Evolutionary conservation across 2,888 invertebrate genomes (phyloP).

Genomic region (Stenurella melanura): DNA sequence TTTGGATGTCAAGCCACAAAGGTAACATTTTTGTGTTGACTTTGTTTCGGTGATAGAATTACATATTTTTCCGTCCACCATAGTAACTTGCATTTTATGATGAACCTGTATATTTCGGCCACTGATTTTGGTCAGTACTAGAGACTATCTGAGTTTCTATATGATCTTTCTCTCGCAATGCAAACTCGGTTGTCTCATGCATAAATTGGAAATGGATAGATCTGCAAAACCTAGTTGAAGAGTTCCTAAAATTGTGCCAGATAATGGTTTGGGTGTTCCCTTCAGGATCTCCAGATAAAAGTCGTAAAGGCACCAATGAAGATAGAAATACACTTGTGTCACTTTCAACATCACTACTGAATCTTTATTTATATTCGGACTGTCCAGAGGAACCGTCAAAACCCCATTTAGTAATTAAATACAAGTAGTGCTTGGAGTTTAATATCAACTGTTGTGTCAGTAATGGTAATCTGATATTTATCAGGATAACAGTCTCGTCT

Average conservation of each 20-base stretch:
- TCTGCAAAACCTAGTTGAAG: not conserved
- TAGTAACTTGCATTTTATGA: conserved; percentile 49
- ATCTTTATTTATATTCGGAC: conserved; percentile 5
- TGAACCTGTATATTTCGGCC: too few species aligned
- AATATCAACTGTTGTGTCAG: conserved; percentile 21
- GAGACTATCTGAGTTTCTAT: not conserved
- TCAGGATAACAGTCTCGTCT: conserved; percentile 10
- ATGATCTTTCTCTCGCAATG: not conserved
- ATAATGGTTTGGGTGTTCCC: conserved; percentile 1
- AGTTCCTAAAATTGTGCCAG: not conserved
- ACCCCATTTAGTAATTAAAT: conserved; percentile 11
- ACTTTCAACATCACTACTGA: not conserved
- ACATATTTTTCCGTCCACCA: conserved; percentile 62
- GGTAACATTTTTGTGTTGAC: conserved; percentile 53
- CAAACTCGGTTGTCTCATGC: not conserved
- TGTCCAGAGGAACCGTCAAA: conserved; percentile 26
- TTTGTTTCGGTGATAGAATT: conserved; percentile 51
- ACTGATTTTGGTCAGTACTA: not conserved
- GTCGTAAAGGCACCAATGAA: conserved; percentile 5
- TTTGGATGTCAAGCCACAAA: conserved; percentile 54
- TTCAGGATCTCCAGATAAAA: not conserved
- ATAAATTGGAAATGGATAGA: not conserved
- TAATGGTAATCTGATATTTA: conserved; percentile 6
- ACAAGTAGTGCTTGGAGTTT: conserved; percentile 30
- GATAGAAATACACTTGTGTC: conserved; percentile 5